Percentiles rank a stretch among this genome's conserved stretches.
These are phyloP conservation scores for Pseudoips prasinana DNA, from an alignment of 2,888 invertebrate genomes.

Conservation along the genomic window DNA sequence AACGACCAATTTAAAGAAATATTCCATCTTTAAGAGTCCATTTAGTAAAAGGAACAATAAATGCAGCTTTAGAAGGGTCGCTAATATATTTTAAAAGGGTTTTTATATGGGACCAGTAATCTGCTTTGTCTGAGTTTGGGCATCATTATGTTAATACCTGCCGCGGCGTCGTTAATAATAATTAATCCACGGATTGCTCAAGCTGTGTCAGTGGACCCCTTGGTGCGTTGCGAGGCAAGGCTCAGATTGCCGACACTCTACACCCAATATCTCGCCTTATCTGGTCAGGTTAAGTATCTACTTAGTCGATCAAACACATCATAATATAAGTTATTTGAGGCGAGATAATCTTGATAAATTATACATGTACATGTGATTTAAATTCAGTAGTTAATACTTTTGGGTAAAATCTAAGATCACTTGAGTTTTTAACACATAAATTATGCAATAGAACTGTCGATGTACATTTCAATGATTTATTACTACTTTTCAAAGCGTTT, in stretches of 20 bases:
- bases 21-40: constrained; percentile 16
- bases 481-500: too few species aligned
- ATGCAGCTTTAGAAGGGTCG: constrained; percentile 10
- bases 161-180: constrained; percentile 29
- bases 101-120: constrained; percentile 18
- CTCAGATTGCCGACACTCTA: constrained; percentile 50
- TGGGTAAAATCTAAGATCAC: too few species aligned
- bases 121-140: constrained; percentile 15
- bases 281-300: constrained; percentile 36
- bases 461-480: too few species aligned
- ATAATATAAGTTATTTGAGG: constrained; percentile 38
- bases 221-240: constrained; percentile 33
- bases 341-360: constrained; percentile 30
- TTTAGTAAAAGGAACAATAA: constrained; percentile 13
- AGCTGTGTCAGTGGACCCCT: constrained; percentile 37
- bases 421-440: too few species aligned
- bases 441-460: too few species aligned
- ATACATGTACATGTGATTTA: too few species aligned
- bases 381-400: too few species aligned
- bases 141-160: constrained; percentile 15
- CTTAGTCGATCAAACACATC: constrained; percentile 33
- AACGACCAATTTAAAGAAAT: constrained; percentile 16
- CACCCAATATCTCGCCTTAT: constrained; percentile 45
- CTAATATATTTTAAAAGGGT: constrained; percentile 7
- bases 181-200: constrained; percentile 33